Evolutionary conservation across 2,113 vertebrate genomes (phyloP).

Genomic region (Epinephelus lanceolatus): DNA sequence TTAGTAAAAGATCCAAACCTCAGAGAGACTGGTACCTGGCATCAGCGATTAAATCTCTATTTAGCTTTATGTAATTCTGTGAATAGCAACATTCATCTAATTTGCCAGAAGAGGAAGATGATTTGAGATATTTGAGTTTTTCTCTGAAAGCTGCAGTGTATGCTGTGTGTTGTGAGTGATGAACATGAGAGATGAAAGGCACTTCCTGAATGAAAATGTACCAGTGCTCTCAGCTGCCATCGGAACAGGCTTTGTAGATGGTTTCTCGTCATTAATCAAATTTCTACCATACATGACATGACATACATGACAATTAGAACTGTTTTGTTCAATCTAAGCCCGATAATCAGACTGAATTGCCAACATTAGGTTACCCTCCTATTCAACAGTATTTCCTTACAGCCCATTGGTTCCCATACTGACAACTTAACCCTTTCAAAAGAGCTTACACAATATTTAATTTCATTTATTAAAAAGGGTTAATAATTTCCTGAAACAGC

Average conservation of each 20-base stretch:
- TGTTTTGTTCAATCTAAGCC: neutral
- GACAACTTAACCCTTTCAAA: neutral
- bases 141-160: neutral
- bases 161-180: neutral
- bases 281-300: neutral
- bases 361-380: neutral
- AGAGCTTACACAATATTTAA: no score
- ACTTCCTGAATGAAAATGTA: neutral
- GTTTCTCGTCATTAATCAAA: neutral
- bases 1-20: neutral
- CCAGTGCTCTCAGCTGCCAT: neutral
- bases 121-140: neutral
- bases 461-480: no score
- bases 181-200: neutral
- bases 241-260: neutral
- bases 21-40: neutral
- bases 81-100: neutral
- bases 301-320: neutral
- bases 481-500: no score
- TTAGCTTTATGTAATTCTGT: neutral
- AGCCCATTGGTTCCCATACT: neutral
- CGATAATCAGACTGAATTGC: neutral
- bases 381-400: neutral
- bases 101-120: neutral
- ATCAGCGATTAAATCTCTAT: neutral